A percentile compares a stretch with the other conserved stretches of the same genome.
These are phyloP conservation scores for Steinernema carpocapsae DNA, from an alignment of 2,888 invertebrate genomes.

Conservation along the genomic window DNA sequence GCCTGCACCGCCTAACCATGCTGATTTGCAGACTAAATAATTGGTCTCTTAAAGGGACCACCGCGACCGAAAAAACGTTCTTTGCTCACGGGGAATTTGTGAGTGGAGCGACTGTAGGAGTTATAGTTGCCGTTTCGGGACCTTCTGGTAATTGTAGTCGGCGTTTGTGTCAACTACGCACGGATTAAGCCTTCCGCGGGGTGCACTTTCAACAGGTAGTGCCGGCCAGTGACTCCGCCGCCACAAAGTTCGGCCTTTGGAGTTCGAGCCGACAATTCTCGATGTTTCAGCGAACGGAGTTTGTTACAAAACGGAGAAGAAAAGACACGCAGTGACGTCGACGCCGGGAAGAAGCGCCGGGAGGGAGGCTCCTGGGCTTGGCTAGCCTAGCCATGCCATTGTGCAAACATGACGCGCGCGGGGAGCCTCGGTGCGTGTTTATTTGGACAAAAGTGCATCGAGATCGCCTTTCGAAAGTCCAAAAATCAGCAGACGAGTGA, in stretches of 20 bases:
- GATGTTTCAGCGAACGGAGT: not conserved
- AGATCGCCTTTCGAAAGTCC: constrained; percentile 35
- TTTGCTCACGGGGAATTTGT: not conserved
- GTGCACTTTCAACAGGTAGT: constrained; percentile 31
- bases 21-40: not conserved
- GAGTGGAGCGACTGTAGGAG: not conserved
- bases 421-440: not conserved
- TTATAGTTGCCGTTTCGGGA: constrained; percentile 25
- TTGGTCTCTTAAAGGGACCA: not conserved
- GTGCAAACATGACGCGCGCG: constrained; percentile 13
- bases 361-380: not conserved
- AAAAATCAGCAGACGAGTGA: constrained; percentile 8
- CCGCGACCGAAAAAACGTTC: not conserved
- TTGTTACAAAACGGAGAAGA: constrained; percentile 1
- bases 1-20: constrained; percentile 19
- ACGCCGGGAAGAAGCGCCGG: not conserved
- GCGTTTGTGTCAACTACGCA: constrained; percentile 4
- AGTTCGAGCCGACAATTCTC: not conserved
- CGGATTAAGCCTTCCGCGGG: not conserved
- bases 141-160: constrained; percentile 19
- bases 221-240: constrained; percentile 21
- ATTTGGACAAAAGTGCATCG: constrained; percentile 34
- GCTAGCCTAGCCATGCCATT: constrained; percentile 28
- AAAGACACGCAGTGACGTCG: constrained; percentile 29
- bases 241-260: not conserved